Conservation (phyloP, 2,888 invertebrate species). For the Cryptocheilus praepositus region DNA sequence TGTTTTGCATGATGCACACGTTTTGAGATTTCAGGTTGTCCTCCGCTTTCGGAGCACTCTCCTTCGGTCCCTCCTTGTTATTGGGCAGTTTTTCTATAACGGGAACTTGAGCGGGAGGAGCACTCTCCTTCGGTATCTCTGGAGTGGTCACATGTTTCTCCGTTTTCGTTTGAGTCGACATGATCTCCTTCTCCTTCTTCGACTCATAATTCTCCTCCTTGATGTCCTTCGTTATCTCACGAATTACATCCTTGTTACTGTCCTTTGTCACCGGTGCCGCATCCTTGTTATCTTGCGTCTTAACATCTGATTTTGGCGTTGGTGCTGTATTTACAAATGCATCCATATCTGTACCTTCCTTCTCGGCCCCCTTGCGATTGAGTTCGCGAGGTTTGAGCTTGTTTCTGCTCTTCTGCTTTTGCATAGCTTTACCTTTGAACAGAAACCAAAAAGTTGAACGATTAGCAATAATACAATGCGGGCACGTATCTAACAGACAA, state of each 20-base stretch:
- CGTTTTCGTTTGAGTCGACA: conserved; percentile 27
- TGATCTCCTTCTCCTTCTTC: conserved; percentile 55
- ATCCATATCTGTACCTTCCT: conserved; percentile 80
- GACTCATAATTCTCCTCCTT: conserved; percentile 64
- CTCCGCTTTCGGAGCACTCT: conserved; percentile 54
- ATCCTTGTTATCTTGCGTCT: conserved; percentile 51
- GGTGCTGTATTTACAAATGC: conserved; percentile 74
- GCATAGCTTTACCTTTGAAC: conserved; percentile 68
- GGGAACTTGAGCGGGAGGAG: conserved; percentile 30
- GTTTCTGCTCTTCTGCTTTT: conserved; percentile 76
- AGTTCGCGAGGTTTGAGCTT: conserved; percentile 76
- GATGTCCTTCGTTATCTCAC: conserved; percentile 56
- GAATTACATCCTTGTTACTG: conserved; percentile 45
- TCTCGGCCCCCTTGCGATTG: conserved; percentile 78
- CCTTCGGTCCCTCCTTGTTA: conserved; percentile 55
- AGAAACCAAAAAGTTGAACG: conserved; percentile 15
- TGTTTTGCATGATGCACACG: conserved; percentile 33
- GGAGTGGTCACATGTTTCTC: conserved; percentile 39
- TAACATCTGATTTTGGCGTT: conserved; percentile 51
- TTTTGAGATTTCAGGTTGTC: conserved; percentile 48
- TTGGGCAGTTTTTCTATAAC: conserved; percentile 47
- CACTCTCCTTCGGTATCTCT: conserved; percentile 47
- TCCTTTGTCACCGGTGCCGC: conserved; percentile 39
- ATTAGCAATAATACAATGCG: neutral
- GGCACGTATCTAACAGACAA: neutral